Conservation (phyloP, 2,113 vertebrate species). For the Psophia crepitans region DNA sequence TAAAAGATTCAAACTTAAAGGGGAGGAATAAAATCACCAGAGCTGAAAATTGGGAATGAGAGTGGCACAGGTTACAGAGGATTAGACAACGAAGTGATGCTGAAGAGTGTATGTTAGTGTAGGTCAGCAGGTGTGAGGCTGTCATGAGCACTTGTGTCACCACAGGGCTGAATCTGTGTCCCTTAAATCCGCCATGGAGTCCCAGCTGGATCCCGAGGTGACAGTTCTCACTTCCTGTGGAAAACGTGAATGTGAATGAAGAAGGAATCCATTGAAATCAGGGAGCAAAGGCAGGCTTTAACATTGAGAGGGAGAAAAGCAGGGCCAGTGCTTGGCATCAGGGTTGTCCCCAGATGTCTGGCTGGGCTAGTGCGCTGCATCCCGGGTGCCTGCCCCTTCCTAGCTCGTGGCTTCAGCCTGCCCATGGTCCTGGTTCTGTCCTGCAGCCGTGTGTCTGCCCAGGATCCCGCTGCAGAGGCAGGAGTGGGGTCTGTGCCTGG, state of each 20-base stretch:
- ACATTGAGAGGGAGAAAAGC: background rate
- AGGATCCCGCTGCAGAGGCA: background rate
- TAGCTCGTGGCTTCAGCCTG: background rate
- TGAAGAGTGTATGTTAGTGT: background rate
- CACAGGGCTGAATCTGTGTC: background rate
- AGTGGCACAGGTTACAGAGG: background rate
- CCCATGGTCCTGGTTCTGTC: background rate
- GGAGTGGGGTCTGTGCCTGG: background rate
- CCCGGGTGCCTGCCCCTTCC: background rate
- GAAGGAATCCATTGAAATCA: accelerated
- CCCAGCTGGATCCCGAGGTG: background rate
- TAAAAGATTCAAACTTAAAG: background rate
- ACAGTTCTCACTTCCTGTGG: background rate
- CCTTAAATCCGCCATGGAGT: background rate
- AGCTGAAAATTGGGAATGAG: background rate
- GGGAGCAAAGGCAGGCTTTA: background rate
- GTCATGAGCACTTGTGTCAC: background rate
- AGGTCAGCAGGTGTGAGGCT: background rate
- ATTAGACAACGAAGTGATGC: background rate
- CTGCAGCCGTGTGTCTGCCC: background rate
- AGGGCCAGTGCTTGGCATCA: background rate
- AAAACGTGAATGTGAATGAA: background rate
- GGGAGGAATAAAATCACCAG: background rate
- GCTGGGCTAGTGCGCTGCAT: background rate
- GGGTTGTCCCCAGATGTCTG: background rate